Percentiles rank a stretch among this genome's conserved stretches.
These are phyloP conservation scores for human DNA, from an alignment of 2,113 vertebrate genomes.

Conservation along the genomic window GRCh38 chr20:53228001-53228500, in stretches of 20 bases:
- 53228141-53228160: neutral
- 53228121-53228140: neutral
- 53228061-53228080: slow-evolving; percentile 52
- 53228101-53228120: neutral
- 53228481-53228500: neutral
- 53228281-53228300: neutral
- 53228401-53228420: neutral
- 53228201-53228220: slow-evolving; percentile 38
- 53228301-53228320: neutral
- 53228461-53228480: neutral
- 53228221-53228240: neutral
- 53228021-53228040: slow-evolving; percentile 14
- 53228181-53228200: slow-evolving; percentile 28
- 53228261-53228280: neutral
- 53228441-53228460: neutral
- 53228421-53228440: neutral
- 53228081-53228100: neutral
- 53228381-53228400: neutral
- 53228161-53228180: neutral
- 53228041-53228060: slow-evolving; percentile 49
- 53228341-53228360: neutral
- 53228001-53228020: slow-evolving; percentile 70
- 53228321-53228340: neutral
- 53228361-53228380: neutral
- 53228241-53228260: neutral